phyloP scores from a whole-genome alignment of 2,797 vertebrate species.

The Lepidocolaptes lacrymiger region DNA sequence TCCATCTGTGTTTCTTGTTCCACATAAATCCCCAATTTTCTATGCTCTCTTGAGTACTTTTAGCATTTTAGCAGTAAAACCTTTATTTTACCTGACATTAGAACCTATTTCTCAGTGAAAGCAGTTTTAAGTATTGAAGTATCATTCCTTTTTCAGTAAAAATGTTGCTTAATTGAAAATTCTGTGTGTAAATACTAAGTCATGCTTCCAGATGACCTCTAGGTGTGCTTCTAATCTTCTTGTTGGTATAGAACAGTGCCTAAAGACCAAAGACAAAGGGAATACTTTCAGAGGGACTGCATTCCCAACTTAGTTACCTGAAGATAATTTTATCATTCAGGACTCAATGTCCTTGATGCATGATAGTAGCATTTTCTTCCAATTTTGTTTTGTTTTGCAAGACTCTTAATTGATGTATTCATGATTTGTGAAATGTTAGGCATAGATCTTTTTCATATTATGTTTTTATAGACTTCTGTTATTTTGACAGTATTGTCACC shows the following conservation, averaged over 20 bases:
- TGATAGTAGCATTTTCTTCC: background rate
- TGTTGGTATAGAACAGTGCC: background rate
- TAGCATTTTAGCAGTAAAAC: background rate
- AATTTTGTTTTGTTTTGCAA: background rate
- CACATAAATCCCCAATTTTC: slow-evolving; percentile 13
- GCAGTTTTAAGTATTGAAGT: background rate
- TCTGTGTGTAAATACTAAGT: background rate
- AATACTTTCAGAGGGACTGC: background rate
- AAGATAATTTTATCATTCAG: background rate
- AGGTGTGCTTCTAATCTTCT: background rate
- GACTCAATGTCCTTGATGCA: background rate
- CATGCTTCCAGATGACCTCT: background rate
- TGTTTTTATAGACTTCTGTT: background rate
- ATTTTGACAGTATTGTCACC: background rate
- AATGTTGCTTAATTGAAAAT: slow-evolving; percentile 5
- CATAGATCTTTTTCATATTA: background rate
- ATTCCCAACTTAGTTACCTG: background rate
- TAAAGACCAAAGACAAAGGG: background rate
- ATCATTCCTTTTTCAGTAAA: background rate
- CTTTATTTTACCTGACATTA: slow-evolving; percentile 6
- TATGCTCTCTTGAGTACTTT: background rate
- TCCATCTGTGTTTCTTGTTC: slow-evolving; percentile 19
- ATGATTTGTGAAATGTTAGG: background rate
- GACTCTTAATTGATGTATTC: background rate
- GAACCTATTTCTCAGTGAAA: background rate